Conservation (phyloP, 2,113 vertebrate genomes). For the Elgaria multicarinata region DNA sequence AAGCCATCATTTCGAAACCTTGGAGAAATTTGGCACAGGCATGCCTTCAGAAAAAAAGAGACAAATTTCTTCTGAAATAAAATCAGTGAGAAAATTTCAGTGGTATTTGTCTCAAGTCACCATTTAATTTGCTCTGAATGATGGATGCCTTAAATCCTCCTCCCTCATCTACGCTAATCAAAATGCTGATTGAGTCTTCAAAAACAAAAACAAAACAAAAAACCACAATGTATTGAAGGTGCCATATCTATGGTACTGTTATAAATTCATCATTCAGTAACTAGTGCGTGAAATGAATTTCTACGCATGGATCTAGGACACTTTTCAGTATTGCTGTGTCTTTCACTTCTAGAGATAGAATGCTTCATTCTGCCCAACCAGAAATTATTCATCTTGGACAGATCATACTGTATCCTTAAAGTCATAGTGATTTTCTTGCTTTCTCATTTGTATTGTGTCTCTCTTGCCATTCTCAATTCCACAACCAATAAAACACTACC, state of each 20-base stretch:
- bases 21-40: conserved; percentile 13
- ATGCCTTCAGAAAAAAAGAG: conserved; percentile 42
- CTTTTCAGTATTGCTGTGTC: conserved; percentile 48
- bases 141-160: conserved; percentile 50
- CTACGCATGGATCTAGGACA: conserved; percentile 53
- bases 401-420: conserved; percentile 19
- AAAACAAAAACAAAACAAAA: too few species aligned
- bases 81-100: conserved; percentile 46
- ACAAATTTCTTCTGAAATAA: conserved; percentile 21
- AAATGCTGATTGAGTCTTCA: conserved; percentile 65
- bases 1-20: conserved; percentile 15
- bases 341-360: conserved; percentile 41
- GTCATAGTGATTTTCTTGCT: conserved; percentile 22
- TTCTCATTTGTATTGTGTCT: not conserved
- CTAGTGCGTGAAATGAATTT: conserved; percentile 63
- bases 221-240: conserved; percentile 69
- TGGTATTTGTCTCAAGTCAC: conserved; percentile 22
- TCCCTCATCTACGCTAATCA: conserved; percentile 71
- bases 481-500: not conserved
- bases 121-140: conserved; percentile 29
- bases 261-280: conserved; percentile 73
- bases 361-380: conserved; percentile 28
- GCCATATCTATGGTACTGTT: conserved; percentile 66
- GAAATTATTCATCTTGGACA: conserved; percentile 16
- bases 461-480: conserved; percentile 6